A percentile compares a stretch with the other conserved stretches of the same genome.
phyloP scores from a whole-genome alignment of 2,797 vertebrate species.

The Perodicticus potto region DNA sequence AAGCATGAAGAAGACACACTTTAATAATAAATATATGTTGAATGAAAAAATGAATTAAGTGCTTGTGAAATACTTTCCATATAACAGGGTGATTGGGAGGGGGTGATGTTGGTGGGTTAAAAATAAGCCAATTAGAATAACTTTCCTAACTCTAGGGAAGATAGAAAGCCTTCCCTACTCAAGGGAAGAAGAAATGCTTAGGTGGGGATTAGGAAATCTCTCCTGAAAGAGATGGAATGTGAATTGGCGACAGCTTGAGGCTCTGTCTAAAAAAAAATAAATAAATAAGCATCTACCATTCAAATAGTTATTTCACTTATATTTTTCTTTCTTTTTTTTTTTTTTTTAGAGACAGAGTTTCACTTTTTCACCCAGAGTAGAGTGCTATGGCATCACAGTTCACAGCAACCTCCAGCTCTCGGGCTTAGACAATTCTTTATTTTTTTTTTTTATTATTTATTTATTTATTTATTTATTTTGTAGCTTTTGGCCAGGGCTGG shows the following conservation, averaged over 20 bases:
- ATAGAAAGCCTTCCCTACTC: neutral
- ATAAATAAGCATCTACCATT: no score
- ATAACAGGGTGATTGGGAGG: neutral
- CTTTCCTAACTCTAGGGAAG: neutral
- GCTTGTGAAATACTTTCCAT: constrained; percentile 15
- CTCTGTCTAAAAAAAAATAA: no score
- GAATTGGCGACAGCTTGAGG: no score
- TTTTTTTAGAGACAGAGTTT: no score
- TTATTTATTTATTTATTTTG: no score
- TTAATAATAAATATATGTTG: constrained; percentile 3
- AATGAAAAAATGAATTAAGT: constrained; percentile 2
- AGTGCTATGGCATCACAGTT: no score
- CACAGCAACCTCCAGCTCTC: no score
- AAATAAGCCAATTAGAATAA: neutral
- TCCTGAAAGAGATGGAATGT: neutral
- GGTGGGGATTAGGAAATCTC: neutral
- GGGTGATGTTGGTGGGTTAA: neutral
- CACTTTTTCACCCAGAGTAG: no score
- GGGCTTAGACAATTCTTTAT: no score
- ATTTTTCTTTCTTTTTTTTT: neutral
- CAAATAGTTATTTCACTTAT: no score
- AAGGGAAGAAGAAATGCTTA: neutral
- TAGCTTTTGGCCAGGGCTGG: no score
- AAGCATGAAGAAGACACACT: neutral
- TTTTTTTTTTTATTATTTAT: no score